These are phyloP conservation scores for Melangyna quadrimaculata DNA, from an alignment of 2,888 invertebrate genomes.

Conservation along the genomic window DNA sequence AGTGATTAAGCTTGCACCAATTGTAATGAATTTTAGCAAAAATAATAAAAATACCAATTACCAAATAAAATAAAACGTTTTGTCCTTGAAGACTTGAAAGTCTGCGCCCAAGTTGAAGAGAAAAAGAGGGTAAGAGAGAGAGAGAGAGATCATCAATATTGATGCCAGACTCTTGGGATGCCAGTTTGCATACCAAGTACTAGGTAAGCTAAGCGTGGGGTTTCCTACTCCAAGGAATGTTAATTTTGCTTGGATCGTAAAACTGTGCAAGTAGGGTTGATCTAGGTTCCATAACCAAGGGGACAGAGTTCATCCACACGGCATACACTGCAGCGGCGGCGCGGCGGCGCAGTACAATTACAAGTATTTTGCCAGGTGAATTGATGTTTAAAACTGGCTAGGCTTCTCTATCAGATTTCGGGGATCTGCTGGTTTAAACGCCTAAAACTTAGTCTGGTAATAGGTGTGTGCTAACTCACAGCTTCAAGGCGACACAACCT, in stretches of 20 bases:
- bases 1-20: slow-evolving; percentile 69
- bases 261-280: slow-evolving; percentile 57
- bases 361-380: slow-evolving; percentile 59
- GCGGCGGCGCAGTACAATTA: slow-evolving; percentile 39
- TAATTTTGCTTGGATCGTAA: slow-evolving; percentile 55
- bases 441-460: slow-evolving; percentile 7
- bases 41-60: slow-evolving; percentile 61
- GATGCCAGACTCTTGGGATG: slow-evolving; percentile 52
- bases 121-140: slow-evolving; percentile 2
- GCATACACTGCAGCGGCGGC: too few relatives aligned
- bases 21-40: slow-evolving; percentile 71
- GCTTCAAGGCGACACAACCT: slow-evolving; percentile 25
- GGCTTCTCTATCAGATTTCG: slow-evolving; percentile 31
- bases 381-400: slow-evolving; percentile 49
- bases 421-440: slow-evolving; percentile 38
- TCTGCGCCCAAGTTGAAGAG: slow-evolving; percentile 50
- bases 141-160: slow-evolving; percentile 65
- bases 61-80: slow-evolving; percentile 45
- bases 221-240: slow-evolving; percentile 45
- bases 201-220: slow-evolving; percentile 15
- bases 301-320: slow-evolving; percentile 57
- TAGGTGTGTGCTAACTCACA: slow-evolving; percentile 23
- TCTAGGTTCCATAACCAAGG: slow-evolving; percentile 19
- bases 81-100: slow-evolving; percentile 66
- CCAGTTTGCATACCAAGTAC: slow-evolving; percentile 62